A percentile compares a stretch with the other conserved stretches of the same genome.
Conservation (phyloP, 1,140 invertebrate genomes). For the Heliothis subflexa region DNA sequence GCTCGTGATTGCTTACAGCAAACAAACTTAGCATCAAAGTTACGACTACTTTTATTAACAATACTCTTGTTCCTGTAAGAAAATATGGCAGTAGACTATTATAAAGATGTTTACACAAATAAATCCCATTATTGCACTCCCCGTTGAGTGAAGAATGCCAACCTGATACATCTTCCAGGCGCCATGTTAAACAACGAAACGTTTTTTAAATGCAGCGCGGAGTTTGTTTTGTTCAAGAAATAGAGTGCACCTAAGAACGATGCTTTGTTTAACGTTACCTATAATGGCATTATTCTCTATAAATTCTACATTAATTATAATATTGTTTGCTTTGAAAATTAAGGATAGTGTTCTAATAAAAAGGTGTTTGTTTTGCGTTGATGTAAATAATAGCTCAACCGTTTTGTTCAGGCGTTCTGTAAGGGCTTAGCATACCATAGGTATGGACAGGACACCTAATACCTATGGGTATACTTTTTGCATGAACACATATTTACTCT, state of each 20-base stretch:
- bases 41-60: neutral
- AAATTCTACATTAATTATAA: too few relatives aligned
- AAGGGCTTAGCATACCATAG: too few relatives aligned
- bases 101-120: slow-evolving; percentile 38
- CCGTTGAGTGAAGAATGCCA: slow-evolving; percentile 33
- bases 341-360: too few relatives aligned
- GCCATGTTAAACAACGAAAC: neutral
- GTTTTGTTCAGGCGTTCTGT: neutral
- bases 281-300: too few relatives aligned
- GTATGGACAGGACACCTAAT: too few relatives aligned
- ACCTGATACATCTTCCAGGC: slow-evolving; percentile 15
- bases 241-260: too few relatives aligned
- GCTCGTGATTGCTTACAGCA: too few relatives aligned
- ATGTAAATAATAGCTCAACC: neutral
- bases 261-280: too few relatives aligned
- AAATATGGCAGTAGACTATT: neutral
- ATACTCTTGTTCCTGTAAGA: slow-evolving; percentile 6
- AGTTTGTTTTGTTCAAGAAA: neutral
- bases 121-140: slow-evolving; percentile 28
- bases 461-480: too few relatives aligned
- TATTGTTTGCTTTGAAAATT: too few relatives aligned
- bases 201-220: neutral
- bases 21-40: neutral
- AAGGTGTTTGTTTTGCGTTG: too few relatives aligned
- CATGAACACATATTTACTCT: too few relatives aligned